Conservation (phyloP, 2,797 vertebrate species). For the Yasuhikotakia modesta region DNA sequence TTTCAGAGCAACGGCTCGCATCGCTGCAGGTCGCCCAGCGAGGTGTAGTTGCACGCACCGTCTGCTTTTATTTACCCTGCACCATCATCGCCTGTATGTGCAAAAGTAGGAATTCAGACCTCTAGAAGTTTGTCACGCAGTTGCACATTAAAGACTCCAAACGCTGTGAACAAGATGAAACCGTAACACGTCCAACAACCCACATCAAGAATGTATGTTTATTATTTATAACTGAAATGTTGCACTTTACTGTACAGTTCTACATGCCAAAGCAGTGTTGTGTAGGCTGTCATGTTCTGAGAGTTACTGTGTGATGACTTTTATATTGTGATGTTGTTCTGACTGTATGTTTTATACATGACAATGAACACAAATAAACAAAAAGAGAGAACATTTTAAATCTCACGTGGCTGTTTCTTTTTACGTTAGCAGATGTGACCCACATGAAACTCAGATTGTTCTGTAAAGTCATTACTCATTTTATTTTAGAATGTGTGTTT, state of each 20-base stretch:
- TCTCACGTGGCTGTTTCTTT: neutral
- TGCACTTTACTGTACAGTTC: slow-evolving; percentile 92
- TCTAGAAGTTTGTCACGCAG: slow-evolving; percentile 67
- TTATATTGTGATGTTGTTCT: slow-evolving; percentile 76
- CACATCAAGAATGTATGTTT: slow-evolving; percentile 82
- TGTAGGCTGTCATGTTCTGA: slow-evolving; percentile 72
- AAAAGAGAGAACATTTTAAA: neutral
- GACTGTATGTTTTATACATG: slow-evolving; percentile 71
- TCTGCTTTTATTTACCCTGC: neutral
- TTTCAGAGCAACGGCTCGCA: slow-evolving; percentile 88
- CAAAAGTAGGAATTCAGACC: no score
- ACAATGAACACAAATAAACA: slow-evolving; percentile 65
- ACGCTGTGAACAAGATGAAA: slow-evolving; percentile 78
- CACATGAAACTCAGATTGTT: no score
- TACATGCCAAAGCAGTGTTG: slow-evolving; percentile 95
- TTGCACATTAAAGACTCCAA: slow-evolving; percentile 86
- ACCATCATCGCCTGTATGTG: slow-evolving; percentile 2
- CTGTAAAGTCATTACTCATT: no score
- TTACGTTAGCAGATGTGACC: no score
- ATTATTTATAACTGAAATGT: slow-evolving; percentile 71
- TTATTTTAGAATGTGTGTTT: no score
- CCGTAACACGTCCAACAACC: slow-evolving; percentile 67
- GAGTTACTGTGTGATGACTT: slow-evolving; percentile 76
- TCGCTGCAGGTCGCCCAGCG: slow-evolving; percentile 93
- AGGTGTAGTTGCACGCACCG: slow-evolving; percentile 77